Percentiles rank a stretch among this genome's conserved stretches.
These are phyloP conservation scores for Taeniopygia guttata DNA, from an alignment of 2,797 vertebrate genomes.

Conservation along the genomic window DNA sequence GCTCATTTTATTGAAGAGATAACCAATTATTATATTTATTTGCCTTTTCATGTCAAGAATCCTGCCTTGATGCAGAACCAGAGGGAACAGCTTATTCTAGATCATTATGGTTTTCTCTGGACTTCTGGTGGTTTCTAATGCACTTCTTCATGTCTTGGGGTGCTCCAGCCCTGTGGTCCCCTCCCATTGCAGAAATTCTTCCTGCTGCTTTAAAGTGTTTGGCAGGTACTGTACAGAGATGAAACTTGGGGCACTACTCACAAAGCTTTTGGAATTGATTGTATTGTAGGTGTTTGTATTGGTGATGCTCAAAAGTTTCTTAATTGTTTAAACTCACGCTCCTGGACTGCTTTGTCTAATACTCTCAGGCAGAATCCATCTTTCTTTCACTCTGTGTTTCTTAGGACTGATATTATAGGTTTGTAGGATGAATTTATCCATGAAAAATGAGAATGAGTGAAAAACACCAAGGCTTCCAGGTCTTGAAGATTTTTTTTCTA, in stretches of 20 bases:
- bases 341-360: not conserved
- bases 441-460: not conserved
- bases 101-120: not conserved
- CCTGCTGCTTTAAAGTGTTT: not conserved
- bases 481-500: not conserved
- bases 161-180: not conserved
- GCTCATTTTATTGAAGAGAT: not conserved
- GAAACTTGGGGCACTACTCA: not conserved
- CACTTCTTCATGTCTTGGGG: not conserved
- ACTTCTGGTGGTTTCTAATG: not conserved
- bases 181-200: not conserved
- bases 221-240: not conserved
- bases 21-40: not conserved
- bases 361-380: not conserved
- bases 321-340: not conserved
- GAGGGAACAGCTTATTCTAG: not conserved
- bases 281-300: not conserved
- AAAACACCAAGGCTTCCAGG: not conserved
- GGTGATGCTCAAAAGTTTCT: not conserved
- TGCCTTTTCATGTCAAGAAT: not conserved
- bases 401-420: not conserved
- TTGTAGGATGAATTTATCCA: not conserved
- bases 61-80: not conserved
- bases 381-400: not conserved
- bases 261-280: not conserved